Evolutionary conservation across 2,113 vertebrate species (phyloP), one percentile per base, ranked within the genome.

Genomic region (Silurus glanis): DNA sequence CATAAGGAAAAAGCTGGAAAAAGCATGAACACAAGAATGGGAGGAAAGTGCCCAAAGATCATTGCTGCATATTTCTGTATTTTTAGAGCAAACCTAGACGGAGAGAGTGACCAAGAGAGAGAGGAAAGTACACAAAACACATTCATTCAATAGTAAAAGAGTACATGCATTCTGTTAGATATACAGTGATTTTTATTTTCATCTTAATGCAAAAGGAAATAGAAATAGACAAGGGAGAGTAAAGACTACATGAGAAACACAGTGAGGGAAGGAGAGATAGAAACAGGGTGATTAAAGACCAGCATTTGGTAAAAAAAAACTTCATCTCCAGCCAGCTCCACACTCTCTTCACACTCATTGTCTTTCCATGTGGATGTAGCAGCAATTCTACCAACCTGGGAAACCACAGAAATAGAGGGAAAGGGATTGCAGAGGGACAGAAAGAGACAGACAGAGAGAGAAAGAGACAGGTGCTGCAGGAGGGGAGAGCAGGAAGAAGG

Each of bases 381-480:
- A 28, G 53, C 81, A 56, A 56, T 56, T 69, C 72, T 59, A 80
- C 9, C 76, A 66, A 64, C 45, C 49, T 64, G 58, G 87, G 69
- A 59, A 25, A 25, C 86, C 88, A 88, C 85, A 85, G 66, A 64
- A 85, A 91, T 82, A 87, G 85, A 90, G 90, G 90, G 83, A 87
- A 88, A 71, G 37, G 58, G 28, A 67, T 69, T 82, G 62, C 55
- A 56, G 25, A 78, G 23, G 8, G 23, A 62, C 17, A 62, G 51
- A 25, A 17, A 74, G 83, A 58, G 61, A 21, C 55, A 79, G 6
- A 62, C 23, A 56, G 66, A 90, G 78, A 92, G 85, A 91, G 92
- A 92, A 91, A 91, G 88, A 89, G 92, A 93, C 95, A 95, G 95
- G 94, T 96, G 95, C 90, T 86, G 92, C 81, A 86, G 83, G 80